phyloP scores from a whole-genome alignment of 2,113 vertebrate species.

The Ophthalmolycus amberensis region DNA sequence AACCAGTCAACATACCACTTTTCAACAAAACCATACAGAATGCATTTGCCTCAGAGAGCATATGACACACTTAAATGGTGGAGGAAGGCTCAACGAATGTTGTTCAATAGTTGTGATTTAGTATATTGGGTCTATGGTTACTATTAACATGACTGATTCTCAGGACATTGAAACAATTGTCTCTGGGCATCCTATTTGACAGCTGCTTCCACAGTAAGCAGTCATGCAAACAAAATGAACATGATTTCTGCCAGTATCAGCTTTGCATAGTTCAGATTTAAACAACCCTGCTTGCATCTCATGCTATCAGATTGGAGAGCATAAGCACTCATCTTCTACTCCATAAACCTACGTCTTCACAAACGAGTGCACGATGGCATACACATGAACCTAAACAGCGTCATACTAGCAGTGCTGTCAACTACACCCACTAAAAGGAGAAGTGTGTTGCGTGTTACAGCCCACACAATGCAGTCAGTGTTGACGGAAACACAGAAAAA shows the following conservation, averaged over 20 bases:
- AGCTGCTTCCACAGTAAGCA: neutral
- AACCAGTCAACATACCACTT: neutral
- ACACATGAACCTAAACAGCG: neutral
- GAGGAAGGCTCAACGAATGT: neutral
- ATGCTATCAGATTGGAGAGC: neutral
- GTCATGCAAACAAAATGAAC: neutral
- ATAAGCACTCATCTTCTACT: too few species aligned
- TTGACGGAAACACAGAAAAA: slow-evolving; percentile 48
- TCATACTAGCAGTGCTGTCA: neutral
- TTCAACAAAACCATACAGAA: neutral
- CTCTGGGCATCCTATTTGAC: neutral
- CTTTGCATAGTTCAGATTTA: neutral
- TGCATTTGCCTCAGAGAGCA: neutral
- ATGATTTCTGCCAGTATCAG: neutral
- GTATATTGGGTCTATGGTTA: neutral
- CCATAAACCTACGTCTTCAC: neutral
- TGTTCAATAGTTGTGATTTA: neutral
- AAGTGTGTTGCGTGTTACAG: neutral
- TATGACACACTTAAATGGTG: too few species aligned
- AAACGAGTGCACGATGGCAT: neutral
- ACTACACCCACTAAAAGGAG: neutral
- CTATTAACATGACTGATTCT: neutral
- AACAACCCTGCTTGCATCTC: neutral
- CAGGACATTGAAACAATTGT: neutral
- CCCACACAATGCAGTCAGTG: slow-evolving; percentile 40